Conservation (phyloP, 2,888 invertebrate species). For the Drosophila recens region DNA sequence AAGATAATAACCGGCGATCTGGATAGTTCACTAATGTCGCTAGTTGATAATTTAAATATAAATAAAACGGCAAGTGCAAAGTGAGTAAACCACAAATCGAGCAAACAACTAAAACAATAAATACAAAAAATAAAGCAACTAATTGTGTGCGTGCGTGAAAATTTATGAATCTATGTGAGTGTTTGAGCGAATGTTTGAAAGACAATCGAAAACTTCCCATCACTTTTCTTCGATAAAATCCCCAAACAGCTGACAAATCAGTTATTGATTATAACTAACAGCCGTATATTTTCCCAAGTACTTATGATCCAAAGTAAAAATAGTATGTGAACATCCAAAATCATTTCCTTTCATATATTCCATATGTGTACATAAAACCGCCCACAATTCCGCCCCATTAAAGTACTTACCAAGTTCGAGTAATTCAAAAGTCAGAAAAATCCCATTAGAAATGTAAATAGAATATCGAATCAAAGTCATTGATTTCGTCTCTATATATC, state of each 20-base stretch:
- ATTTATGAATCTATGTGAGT: constrained; percentile 7
- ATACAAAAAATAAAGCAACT: constrained; percentile 21
- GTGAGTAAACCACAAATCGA: constrained; percentile 86
- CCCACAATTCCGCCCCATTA: constrained; percentile 17
- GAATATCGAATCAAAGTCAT: constrained; percentile 61
- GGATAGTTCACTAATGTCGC: constrained; percentile 95
- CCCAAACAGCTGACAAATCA: background rate
- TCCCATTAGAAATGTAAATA: constrained; percentile 43
- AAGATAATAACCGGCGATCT: constrained; percentile 96
- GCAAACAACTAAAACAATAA: constrained; percentile 23
- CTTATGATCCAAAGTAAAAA: constrained; percentile 3
- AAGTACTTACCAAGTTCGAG: constrained; percentile 44
- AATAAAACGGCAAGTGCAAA: constrained; percentile 90
- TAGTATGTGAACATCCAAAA: background rate
- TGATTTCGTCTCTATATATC: constrained; percentile 77
- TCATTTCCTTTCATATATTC: constrained; percentile 21
- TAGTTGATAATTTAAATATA: constrained; percentile 96
- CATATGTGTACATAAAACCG: constrained; percentile 26
- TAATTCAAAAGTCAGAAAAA: constrained; percentile 16
- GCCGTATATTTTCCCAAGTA: background rate
- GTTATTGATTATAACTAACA: background rate
- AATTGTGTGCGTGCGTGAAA: constrained; percentile 15
- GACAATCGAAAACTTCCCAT: background rate
- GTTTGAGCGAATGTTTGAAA: constrained; percentile 5
- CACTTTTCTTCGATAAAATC: background rate